Base-by-base conservation (phyloP, 2,113 vertebrate genomes). In the Uropsilus gracilis region DNA sequence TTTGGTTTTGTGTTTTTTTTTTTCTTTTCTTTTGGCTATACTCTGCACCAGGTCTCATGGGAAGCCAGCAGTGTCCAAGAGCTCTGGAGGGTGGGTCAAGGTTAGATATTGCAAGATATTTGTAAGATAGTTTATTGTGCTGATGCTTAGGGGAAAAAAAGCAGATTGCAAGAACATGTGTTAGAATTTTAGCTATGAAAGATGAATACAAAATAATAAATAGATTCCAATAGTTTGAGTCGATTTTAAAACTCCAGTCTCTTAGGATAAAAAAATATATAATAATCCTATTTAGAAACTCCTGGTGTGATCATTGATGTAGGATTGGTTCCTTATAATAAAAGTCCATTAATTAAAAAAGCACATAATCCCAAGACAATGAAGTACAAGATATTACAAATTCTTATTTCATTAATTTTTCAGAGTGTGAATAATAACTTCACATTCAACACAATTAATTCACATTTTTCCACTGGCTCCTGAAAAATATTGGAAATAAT, bases 201-300 rank as follows among this genome's bases (percentile, higher is more conserved):
- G 9, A 91, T 78, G 61, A 92, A 73, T 48, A 57, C 42, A 46
- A 75, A 95, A 90, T 44, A 88, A 39, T 46, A 92, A 68, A 68
- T 86, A 59, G 78, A 92, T 53, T 86, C 61, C 59, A 94, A 76
- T 18, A 90, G 59, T 8, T 64, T 64, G 55, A 92, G 44, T 92
- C 57, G 68, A 37, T 77, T 93, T 50, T 80, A 90, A 96, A 96
- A 95, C 76, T 93, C 78, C 71, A 68, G 44, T 80, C 76, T 94
- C 85, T 82, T 61, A 92, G 93, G 88, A 90, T 66, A 69, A 90
- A 87, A 48, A 42, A 85, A 34, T 22, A 42, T 53, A 50, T 6
- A 20, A 88, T 78, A 97, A 96, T 95, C 95, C 90, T 95, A 73
- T 66, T 97, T 96, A 68, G 83, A 96, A 93, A 95, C 91, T 93